A percentile compares a stretch with the other conserved stretches of the same genome.
Conservation (phyloP, 1,140 invertebrate genomes). For the Caenorhabditis elegans region DNA sequence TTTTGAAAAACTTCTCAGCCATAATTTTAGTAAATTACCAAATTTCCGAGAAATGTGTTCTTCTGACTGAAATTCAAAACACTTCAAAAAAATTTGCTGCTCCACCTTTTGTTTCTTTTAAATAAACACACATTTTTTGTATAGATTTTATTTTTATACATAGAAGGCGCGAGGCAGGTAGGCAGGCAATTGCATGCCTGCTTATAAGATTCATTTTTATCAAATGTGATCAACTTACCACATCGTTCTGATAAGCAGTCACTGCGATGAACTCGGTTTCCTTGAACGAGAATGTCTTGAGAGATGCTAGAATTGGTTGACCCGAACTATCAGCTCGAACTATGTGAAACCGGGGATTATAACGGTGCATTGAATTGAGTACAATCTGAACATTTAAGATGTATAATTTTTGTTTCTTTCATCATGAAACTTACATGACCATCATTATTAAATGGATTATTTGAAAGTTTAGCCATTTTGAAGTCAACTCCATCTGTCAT, state of each 20-base stretch:
- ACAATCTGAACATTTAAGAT: background rate
- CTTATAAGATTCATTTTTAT: too few species aligned
- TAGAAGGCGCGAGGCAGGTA: too few species aligned
- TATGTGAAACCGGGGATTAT: background rate
- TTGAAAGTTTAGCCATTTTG: background rate
- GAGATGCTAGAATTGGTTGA: constrained; percentile 77
- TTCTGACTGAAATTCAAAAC: too few species aligned
- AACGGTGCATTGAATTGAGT: background rate
- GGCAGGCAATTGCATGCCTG: too few species aligned
- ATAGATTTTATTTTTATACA: too few species aligned
- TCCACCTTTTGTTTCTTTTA: too few species aligned
- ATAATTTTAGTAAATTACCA: too few species aligned
- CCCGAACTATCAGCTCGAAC: background rate
- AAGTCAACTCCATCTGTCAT: background rate
- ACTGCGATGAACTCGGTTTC: constrained; percentile 97
- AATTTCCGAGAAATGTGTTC: too few species aligned
- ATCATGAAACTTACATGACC: background rate
- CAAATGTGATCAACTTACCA: constrained; percentile 71
- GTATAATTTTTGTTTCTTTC: background rate
- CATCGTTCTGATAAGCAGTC: constrained; percentile 97
- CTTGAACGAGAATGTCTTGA: constrained; percentile 90
- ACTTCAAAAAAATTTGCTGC: too few species aligned
- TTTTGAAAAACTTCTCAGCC: too few species aligned
- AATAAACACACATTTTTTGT: too few species aligned
- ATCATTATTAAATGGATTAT: background rate